phyloP scores from a whole-genome alignment of 2,113 vertebrate species.

The Neogale vison region DNA sequence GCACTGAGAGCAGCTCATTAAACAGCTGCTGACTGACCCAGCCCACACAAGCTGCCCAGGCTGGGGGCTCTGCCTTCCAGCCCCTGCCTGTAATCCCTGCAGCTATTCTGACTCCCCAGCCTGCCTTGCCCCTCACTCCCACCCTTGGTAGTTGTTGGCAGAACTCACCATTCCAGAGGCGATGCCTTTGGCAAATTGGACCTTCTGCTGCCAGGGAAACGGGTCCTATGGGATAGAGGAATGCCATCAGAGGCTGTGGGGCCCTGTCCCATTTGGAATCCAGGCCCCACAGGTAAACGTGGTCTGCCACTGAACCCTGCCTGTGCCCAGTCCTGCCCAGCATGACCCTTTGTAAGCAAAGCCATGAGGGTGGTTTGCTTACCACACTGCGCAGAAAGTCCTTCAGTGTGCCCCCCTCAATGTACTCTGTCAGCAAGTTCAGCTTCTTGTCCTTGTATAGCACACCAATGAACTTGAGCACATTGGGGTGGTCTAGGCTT shows the following conservation, averaged over 20 bases:
- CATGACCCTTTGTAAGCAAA: neutral
- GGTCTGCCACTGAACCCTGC: neutral
- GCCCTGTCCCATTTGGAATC: neutral
- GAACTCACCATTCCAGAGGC: conserved; percentile 96
- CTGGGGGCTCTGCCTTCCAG: neutral
- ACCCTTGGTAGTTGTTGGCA: neutral
- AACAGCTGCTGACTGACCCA: neutral
- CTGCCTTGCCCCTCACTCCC: neutral
- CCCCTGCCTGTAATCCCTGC: neutral
- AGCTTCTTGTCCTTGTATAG: conserved; percentile 98
- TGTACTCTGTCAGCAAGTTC: conserved; percentile 96
- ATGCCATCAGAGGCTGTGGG: neutral
- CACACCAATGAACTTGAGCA: conserved; percentile 97
- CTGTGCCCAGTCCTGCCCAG: neutral
- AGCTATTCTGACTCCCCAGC: neutral
- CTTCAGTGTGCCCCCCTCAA: conserved; percentile 96
- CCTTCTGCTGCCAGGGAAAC: conserved; percentile 95
- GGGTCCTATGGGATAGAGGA: conserved; percentile 87
- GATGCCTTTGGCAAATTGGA: conserved; percentile 96
- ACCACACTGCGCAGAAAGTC: conserved; percentile 95
- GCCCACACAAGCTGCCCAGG: neutral
- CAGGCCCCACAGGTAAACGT: neutral
- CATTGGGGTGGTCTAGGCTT: conserved; percentile 94
- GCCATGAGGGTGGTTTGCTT: conserved; percentile 62
- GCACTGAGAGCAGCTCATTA: neutral